Conservation (phyloP, 1,140 invertebrate species). For the Tetragonula clypearis region DNA sequence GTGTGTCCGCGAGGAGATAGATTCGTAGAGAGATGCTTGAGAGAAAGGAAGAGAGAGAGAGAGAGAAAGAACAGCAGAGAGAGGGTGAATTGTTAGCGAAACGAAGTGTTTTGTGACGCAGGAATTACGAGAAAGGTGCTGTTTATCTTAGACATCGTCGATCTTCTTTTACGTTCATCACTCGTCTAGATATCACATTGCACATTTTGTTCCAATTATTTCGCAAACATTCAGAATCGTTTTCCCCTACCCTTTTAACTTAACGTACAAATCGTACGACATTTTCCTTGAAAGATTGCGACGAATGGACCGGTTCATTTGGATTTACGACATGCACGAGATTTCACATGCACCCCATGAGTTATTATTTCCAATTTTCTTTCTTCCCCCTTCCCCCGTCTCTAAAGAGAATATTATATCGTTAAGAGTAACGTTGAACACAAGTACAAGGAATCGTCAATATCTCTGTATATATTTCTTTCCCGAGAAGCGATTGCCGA, state of each 20-base stretch:
- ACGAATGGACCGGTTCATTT: conserved; percentile 29
- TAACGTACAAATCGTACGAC: neutral
- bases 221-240: neutral
- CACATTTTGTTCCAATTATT: neutral
- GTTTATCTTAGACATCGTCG: conserved; percentile 18
- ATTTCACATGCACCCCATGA: conserved; percentile 37
- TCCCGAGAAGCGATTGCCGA: neutral
- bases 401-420: neutral
- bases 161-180: neutral
- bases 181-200: neutral
- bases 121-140: conserved; percentile 33
- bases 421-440: conserved; percentile 38
- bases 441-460: conserved; percentile 54
- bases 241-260: neutral
- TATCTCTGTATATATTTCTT: conserved; percentile 44
- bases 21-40: conserved; percentile 16
- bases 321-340: conserved; percentile 29
- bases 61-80: neutral
- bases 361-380: neutral
- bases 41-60: neutral
- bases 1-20: conserved; percentile 31
- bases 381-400: neutral
- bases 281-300: neutral
- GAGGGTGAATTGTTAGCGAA: neutral
- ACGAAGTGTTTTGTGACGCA: conserved; percentile 1